Conservation (phyloP, 1,140 invertebrate species). For the Leucophenga varia region DNA sequence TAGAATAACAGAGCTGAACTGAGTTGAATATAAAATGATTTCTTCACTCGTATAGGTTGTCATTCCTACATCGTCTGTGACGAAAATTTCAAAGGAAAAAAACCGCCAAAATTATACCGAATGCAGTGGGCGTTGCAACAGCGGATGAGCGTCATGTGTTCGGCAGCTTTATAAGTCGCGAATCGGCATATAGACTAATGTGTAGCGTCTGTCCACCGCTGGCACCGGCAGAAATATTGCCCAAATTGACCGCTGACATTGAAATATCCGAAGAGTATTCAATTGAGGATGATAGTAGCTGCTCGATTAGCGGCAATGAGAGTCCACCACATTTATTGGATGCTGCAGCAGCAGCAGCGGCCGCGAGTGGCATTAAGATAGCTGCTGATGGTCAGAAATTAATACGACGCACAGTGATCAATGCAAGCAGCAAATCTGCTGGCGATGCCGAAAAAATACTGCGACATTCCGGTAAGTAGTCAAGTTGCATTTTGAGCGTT, state of each 20-base stretch:
- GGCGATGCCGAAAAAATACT: conserved; percentile 10
- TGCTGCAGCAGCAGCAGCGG: neutral
- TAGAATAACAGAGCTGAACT: neutral
- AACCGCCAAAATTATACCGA: conserved; percentile 86
- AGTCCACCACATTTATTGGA: conserved; percentile 30
- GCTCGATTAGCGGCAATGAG: conserved; percentile 46
- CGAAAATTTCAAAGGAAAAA: conserved; percentile 87
- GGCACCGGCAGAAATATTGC: conserved; percentile 23
- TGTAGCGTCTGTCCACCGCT: conserved; percentile 68
- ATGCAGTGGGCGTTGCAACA: conserved; percentile 86
- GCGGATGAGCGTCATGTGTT: conserved; percentile 84
- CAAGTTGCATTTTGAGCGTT: neutral
- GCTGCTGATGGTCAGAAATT: conserved; percentile 11
- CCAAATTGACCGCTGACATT: conserved; percentile 29
- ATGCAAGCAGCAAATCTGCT: conserved; percentile 20
- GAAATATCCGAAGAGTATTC: conserved; percentile 37
- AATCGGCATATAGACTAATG: conserved; percentile 84
- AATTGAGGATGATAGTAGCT: conserved; percentile 44
- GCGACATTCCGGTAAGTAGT: conserved; percentile 27
- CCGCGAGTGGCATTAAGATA: neutral
- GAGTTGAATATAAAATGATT: neutral
- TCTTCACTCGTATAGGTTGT: conserved; percentile 62
- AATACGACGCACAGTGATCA: conserved; percentile 13
- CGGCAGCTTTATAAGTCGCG: conserved; percentile 83
- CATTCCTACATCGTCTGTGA: conserved; percentile 78